A percentile compares a stretch with the other conserved stretches of the same genome.
phyloP scores from a whole-genome alignment of 2,888 invertebrate genomes.

The Cybosia mesomella region DNA sequence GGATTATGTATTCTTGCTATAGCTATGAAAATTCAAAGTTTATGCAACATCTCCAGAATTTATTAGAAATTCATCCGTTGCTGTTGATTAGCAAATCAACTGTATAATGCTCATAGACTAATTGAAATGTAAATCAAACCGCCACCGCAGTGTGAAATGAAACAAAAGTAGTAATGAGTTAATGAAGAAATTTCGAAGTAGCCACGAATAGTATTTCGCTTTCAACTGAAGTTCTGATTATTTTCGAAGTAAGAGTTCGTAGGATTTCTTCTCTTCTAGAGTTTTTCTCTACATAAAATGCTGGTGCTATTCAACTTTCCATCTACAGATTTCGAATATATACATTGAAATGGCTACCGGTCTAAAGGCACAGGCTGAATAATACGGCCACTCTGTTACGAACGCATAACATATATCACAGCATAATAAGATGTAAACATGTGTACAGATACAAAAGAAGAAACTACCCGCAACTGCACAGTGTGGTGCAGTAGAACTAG shows the following conservation, averaged over 20 bases:
- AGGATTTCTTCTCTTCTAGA: neutral
- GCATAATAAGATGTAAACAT: no score
- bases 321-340: neutral
- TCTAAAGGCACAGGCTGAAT: neutral
- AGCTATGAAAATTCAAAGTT: neutral
- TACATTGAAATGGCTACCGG: neutral
- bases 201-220: conserved; percentile 3
- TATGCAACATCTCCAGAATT: neutral
- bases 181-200: conserved; percentile 4
- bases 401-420: no score
- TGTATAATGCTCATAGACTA: conserved; percentile 6
- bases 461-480: no score
- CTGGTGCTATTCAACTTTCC: neutral
- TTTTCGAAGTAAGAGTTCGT: neutral
- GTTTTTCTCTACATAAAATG: neutral
- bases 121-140: conserved; percentile 13
- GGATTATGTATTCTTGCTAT: neutral
- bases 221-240: neutral
- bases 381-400: neutral
- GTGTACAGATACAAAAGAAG: no score
- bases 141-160: conserved; percentile 6
- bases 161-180: conserved; percentile 12
- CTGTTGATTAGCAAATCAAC: conserved; percentile 6
- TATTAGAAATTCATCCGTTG: conserved; percentile 1
- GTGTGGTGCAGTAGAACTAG: no score